phyloP scores from a whole-genome alignment of 1,140 invertebrate genomes.

The Brachionus rubens region DNA sequence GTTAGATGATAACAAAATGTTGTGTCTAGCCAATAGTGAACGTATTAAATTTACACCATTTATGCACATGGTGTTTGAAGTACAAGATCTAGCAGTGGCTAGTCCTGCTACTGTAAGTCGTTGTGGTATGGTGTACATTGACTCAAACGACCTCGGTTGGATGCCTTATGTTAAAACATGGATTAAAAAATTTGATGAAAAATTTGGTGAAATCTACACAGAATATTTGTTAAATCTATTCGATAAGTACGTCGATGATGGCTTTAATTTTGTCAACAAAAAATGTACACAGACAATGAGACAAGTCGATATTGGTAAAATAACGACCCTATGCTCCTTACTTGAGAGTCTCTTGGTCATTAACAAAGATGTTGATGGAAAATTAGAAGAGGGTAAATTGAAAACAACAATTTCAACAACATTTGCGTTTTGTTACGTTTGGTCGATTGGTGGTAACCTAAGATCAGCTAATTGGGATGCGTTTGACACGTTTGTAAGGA shows the following conservation, averaged over 20 bases:
- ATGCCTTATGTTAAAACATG: constrained; percentile 59
- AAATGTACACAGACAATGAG: constrained; percentile 67
- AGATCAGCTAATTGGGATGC: constrained; percentile 67
- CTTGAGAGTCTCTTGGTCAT: constrained; percentile 68
- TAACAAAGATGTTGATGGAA: constrained; percentile 59
- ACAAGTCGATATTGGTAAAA: constrained; percentile 75
- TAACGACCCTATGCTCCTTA: constrained; percentile 70
- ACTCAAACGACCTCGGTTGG: constrained; percentile 60
- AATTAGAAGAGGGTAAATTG: constrained; percentile 55
- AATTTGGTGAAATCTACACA: constrained; percentile 51
- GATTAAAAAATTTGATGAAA: constrained; percentile 49
- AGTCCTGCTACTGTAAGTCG: constrained; percentile 61
- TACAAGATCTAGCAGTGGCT: constrained; percentile 61
- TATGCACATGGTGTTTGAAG: constrained; percentile 62
- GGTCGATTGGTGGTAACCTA: constrained; percentile 78
- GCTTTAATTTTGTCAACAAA: constrained; percentile 67
- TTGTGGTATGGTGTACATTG: constrained; percentile 62
- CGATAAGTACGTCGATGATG: constrained; percentile 65
- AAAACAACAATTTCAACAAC: constrained; percentile 67
- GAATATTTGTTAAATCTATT: constrained; percentile 67
- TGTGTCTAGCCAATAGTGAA: constrained; percentile 61
- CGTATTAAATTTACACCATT: constrained; percentile 60
- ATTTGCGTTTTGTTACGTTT: constrained; percentile 74
- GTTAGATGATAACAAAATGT: constrained; percentile 64
- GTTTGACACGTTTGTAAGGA: constrained; percentile 69